Evolutionary conservation across 2,888 invertebrate genomes (phyloP), one percentile per base, ranked within the genome.

Genomic region (Polydrusus pterygomalis): DNA sequence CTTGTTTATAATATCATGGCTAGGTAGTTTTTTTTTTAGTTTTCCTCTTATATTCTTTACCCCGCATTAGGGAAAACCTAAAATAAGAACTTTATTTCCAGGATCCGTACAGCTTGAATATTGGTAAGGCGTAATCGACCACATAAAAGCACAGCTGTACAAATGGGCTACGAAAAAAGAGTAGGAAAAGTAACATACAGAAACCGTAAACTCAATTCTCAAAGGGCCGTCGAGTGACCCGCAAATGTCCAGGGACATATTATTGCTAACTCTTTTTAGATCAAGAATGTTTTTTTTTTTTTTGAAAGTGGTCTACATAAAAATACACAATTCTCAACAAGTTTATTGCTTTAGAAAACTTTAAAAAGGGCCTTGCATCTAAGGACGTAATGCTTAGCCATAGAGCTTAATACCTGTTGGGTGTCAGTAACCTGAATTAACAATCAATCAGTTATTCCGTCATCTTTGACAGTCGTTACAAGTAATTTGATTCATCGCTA

Each of bases 221-320:
- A 60, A 11, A 38, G 38, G 58, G 15, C 7, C 38, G 38, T 38
- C 38, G 38, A 9, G 38, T 38, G 34, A 34, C 34, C 34, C 34
- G 17, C 58, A 60, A 34, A 38, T 60, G 38, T 60, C 58, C 9
- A 10, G 58, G 38, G 58, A 38, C 11, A 38, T 38, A 60, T 60
- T 60, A 60, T 60, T 38, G 17, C 58, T 17, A 60, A 60, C 38
- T 38, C 38, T 60, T 60, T 60, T 60, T 58, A 58, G 38, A 17
- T 15, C 11, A 6, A n/a, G 30, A 30, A n/a, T 54, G 13, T 17
- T 18, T 58, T 10, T 56, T 9, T 34, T 17, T 56, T 15, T n/a
- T 25, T 25, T 25, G 20, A 8, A 25, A 56, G 34, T 5, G 15
- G 15, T 1, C 15, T 13, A 56, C 20, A 17, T 9, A 38, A 38